Evolutionary conservation across 2,888 invertebrate genomes (phyloP).

Genomic region (Drosophila macrospina): DNA sequence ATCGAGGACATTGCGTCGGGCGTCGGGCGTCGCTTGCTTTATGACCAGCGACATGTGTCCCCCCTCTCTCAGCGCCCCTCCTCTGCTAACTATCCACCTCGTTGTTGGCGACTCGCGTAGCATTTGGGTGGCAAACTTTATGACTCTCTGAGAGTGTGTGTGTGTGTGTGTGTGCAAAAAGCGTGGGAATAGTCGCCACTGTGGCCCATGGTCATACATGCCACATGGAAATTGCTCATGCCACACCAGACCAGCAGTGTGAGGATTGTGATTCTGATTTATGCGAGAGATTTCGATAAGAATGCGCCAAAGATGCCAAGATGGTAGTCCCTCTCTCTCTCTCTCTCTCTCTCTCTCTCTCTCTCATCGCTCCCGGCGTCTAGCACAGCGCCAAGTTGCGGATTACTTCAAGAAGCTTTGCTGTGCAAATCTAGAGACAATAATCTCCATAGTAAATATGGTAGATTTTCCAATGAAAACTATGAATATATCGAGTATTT

Average conservation of each 20-base stretch:
- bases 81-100: not conserved
- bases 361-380: constrained; percentile 4
- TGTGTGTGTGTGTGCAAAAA: constrained; percentile 38
- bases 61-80: not conserved
- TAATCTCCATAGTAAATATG: not conserved
- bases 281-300: constrained; percentile 69
- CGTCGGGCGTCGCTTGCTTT: constrained; percentile 62
- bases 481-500: not conserved
- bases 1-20: constrained; percentile 57
- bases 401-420: not conserved
- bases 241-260: constrained; percentile 28
- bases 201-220: constrained; percentile 44
- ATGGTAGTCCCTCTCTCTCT: constrained; percentile 13
- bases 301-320: constrained; percentile 48
- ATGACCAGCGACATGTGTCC: constrained; percentile 51
- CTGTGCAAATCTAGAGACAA: not conserved
- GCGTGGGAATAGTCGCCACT: constrained; percentile 68
- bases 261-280: constrained; percentile 65
- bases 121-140: constrained; percentile 64
- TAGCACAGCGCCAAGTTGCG: not conserved
- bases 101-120: constrained; percentile 41
- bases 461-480: not conserved
- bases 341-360: not conserved
- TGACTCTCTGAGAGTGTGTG: constrained; percentile 23
- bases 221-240: constrained; percentile 44